phyloP scores from a whole-genome alignment of 2,888 invertebrate genomes.

The Sabatieria punctata region DNA sequence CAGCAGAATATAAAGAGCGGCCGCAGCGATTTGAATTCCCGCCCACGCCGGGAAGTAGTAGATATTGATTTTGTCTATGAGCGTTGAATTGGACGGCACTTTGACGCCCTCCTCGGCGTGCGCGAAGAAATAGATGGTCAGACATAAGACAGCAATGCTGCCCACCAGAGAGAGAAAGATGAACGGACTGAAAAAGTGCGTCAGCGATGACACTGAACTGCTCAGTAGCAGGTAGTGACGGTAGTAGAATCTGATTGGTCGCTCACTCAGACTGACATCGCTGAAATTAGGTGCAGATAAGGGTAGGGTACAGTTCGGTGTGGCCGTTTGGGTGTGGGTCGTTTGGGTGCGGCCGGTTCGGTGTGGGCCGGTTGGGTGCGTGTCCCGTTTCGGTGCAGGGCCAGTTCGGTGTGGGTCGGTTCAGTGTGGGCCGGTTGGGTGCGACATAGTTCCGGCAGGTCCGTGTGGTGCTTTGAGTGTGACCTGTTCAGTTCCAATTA shows the following conservation, averaged over 20 bases:
- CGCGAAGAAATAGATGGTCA: neutral
- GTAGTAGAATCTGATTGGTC: neutral
- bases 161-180: neutral
- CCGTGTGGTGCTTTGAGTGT: too few species aligned
- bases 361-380: too few species aligned
- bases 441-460: too few species aligned
- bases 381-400: too few species aligned
- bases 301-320: too few species aligned
- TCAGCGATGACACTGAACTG: neutral
- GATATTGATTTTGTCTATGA: neutral
- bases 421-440: too few species aligned
- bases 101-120: too few species aligned
- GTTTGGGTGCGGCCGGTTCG: too few species aligned
- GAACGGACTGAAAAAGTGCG: neutral
- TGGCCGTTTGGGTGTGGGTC: too few species aligned
- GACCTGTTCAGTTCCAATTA: too few species aligned
- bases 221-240: neutral
- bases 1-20: neutral
- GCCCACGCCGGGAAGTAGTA: neutral
- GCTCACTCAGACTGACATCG: neutral
- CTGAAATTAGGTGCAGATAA: neutral
- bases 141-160: neutral
- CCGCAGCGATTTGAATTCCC: neutral
- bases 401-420: too few species aligned
- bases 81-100: too few species aligned